A percentile compares a stretch with the other conserved stretches of the same genome.
phyloP scores from a whole-genome alignment of 2,113 vertebrate genomes.

The Sterrhoptilus dennistouni region DNA sequence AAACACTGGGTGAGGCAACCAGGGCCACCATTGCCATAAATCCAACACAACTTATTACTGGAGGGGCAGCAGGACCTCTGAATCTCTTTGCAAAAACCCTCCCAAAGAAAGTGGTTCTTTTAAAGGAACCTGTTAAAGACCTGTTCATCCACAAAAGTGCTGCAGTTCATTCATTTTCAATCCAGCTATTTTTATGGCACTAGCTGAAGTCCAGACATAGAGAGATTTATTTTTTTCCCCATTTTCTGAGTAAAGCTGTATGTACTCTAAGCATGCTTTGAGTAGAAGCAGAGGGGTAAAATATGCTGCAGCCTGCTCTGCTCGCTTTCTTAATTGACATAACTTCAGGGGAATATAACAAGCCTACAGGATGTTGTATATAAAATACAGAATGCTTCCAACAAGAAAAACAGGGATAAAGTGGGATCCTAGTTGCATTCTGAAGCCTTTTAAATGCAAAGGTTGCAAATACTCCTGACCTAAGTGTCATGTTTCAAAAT shows the following conservation, averaged over 20 bases:
- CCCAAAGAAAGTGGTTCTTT: not conserved
- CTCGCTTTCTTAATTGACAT: not conserved
- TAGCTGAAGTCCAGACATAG: not conserved
- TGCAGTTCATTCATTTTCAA: not conserved
- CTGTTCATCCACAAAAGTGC: not conserved
- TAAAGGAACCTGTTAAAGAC: not conserved
- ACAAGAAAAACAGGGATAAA: not conserved
- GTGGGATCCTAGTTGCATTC: not conserved
- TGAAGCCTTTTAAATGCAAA: not conserved
- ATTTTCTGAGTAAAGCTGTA: not conserved
- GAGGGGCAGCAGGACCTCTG: not conserved
- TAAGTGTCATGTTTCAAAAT: not conserved
- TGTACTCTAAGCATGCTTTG: not conserved
- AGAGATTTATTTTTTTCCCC: too few relatives aligned
- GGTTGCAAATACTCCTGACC: not conserved
- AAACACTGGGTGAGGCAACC: not conserved
- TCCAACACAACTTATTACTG: not conserved
- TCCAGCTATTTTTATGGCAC: fast-evolving
- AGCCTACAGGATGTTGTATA: not conserved
- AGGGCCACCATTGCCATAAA: not conserved
- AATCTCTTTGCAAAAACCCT: not conserved
- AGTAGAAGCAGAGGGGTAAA: not conserved
- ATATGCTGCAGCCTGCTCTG: not conserved
- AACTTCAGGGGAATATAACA: not conserved
- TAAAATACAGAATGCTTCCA: not conserved